phyloP scores from a whole-genome alignment of 23 tunicate genomes.

The Styela plicata region DNA sequence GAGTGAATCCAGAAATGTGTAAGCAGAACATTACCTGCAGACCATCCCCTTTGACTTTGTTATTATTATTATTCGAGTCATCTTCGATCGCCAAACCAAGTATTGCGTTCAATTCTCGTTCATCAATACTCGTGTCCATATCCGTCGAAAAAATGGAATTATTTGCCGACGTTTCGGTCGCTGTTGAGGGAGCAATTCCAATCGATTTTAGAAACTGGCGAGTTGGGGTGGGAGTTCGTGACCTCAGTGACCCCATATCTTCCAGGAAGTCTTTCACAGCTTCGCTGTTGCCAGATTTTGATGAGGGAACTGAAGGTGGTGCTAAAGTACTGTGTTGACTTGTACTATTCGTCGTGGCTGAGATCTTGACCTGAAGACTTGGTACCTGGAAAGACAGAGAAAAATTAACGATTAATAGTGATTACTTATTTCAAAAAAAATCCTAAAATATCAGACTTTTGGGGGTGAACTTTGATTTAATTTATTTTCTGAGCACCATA shows the following conservation, averaged over 20 bases:
- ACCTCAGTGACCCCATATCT: slow-evolving; percentile 2
- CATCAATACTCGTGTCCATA: slow-evolving; percentile 44
- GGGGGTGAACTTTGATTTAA: no score
- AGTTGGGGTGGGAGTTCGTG: slow-evolving; percentile 90
- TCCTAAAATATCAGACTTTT: no score
- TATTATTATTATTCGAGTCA: not conserved
- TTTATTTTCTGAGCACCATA: no score
- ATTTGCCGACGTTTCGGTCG: slow-evolving; percentile 35
- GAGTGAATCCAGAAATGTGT: no score
- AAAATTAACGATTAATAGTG: no score
- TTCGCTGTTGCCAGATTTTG: not conserved
- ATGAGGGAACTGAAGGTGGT: not conserved
- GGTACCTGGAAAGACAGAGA: not conserved
- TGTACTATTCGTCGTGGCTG: not conserved
- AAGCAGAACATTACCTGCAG: no score
- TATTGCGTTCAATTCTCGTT: slow-evolving; percentile 52
- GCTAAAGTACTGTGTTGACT: not conserved
- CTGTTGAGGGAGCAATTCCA: slow-evolving; percentile 51
- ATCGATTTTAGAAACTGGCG: slow-evolving; percentile 57
- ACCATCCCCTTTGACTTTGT: not conserved
- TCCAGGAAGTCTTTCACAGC: not conserved
- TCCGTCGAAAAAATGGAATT: slow-evolving; percentile 30
- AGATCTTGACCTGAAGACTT: not conserved
- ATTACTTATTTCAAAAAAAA: no score
- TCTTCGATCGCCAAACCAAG: slow-evolving; percentile 37